Conservation (phyloP, 2,113 vertebrate species). For the Heloderma charlesbogerti region DNA sequence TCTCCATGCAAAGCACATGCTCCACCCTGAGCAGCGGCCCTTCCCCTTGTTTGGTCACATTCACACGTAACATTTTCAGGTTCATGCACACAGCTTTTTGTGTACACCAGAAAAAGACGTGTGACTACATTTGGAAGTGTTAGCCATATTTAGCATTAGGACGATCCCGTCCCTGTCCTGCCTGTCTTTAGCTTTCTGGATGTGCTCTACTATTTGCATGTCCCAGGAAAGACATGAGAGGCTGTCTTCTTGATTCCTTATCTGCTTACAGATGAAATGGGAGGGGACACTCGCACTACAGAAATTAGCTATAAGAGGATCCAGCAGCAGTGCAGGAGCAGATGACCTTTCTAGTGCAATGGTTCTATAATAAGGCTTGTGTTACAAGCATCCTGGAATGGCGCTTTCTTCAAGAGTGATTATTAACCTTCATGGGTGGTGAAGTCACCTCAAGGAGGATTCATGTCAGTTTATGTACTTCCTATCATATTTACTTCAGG, state of each 20-base stretch:
- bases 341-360: neutral
- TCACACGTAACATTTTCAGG: neutral
- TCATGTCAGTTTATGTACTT: fast-evolving
- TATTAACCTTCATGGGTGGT: neutral
- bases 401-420: conserved; percentile 35
- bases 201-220: neutral
- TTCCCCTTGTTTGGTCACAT: neutral
- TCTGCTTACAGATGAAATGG: neutral
- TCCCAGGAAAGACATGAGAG: neutral
- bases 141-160: neutral
- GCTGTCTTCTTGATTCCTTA: neutral
- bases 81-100: neutral
- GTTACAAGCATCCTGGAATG: neutral
- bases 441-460: neutral
- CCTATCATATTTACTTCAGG: fast-evolving
- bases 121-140: neutral
- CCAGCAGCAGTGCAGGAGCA: neutral
- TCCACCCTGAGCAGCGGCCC: neutral
- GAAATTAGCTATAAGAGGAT: neutral
- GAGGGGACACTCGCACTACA: neutral
- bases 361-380: neutral
- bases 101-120: neutral
- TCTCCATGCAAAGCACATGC: neutral
- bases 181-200: neutral
- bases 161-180: neutral